Percentiles rank a stretch among this genome's conserved stretches.
phyloP scores from a whole-genome alignment of 2,888 invertebrate species.

The Omphaloscelis lunosa region DNA sequence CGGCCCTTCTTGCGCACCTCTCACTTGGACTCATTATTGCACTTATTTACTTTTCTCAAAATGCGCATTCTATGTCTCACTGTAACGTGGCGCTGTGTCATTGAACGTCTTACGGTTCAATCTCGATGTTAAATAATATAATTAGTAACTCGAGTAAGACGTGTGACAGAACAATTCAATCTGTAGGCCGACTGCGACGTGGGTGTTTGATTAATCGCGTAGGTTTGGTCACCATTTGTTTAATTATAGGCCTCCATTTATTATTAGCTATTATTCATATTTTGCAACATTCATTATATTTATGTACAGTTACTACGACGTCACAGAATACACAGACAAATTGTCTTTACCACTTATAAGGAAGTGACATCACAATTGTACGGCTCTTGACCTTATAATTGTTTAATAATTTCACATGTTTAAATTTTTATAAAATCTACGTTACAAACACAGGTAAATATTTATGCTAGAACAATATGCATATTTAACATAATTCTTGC shows the following conservation, averaged over 20 bases:
- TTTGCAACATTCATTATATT: slow-evolving; percentile 58
- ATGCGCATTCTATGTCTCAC: slow-evolving; percentile 46
- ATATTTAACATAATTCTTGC: slow-evolving; percentile 33
- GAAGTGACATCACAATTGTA: slow-evolving; percentile 37
- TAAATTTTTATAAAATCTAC: neutral
- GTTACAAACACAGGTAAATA: slow-evolving; percentile 12
- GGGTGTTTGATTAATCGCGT: slow-evolving; percentile 65
- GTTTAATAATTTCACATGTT: slow-evolving; percentile 27
- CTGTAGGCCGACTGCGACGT: slow-evolving; percentile 57
- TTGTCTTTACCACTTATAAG: slow-evolving; percentile 18
- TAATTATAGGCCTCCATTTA: slow-evolving; percentile 57
- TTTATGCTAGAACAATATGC: slow-evolving; percentile 6
- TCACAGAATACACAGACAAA: slow-evolving; percentile 48
- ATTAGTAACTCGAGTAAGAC: slow-evolving; percentile 60
- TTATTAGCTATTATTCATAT: slow-evolving; percentile 55
- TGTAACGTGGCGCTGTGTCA: slow-evolving; percentile 35
- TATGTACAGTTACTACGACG: slow-evolving; percentile 51
- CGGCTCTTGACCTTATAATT: slow-evolving; percentile 36
- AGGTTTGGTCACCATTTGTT: slow-evolving; percentile 59
- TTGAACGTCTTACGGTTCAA: slow-evolving; percentile 38
- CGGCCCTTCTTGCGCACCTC: slow-evolving; percentile 85
- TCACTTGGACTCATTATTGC: slow-evolving; percentile 86
- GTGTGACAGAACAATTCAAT: slow-evolving; percentile 66
- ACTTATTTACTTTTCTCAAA: slow-evolving; percentile 74
- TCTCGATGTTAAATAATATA: slow-evolving; percentile 60